Base-by-base conservation (phyloP, 2,888 invertebrate species). In the Pegoplata infirma region DNA sequence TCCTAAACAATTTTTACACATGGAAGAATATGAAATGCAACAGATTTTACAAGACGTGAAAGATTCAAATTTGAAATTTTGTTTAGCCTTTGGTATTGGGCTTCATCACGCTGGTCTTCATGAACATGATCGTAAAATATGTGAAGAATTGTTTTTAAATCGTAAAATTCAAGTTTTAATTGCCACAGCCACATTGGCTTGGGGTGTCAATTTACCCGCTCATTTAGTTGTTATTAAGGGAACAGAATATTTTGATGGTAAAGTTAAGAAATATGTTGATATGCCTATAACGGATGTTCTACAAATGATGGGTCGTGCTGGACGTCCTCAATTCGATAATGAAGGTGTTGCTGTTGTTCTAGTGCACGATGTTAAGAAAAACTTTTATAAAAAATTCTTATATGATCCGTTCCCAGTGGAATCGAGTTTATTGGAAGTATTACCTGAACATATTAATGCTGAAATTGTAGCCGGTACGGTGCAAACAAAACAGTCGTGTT, bases 351-450 rank as follows among this genome's bases (percentile, higher is more conserved):
- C 96, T 0, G 95, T 96, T 5, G 95, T 96, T 1, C 90, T 96
- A 81, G 96, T 99, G 0, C 99, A 99, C 86, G 99, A 99, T 85
- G 93, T 96, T 55, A 99, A 99, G 90, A 99, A 99, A 90, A 96
- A 96, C 88, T 99, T 99, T 91, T 99, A 99, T 91, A 98, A 98
- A 88, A 98, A 98, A 88, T 99, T 99, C 91, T 91, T 99, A 0
- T 99, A 99, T 89, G 98, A 99, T 88, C 99, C 99, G 0, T 99
- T 99, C 90, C 99, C 99, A 0, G 99, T 99, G 0, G 99, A 99
- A 89, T 99, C 99, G 0, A 98, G 96, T 86, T 90, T 99, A 47
- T 90, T 98, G 5, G 93, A 93, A 69, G 98, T 98, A 0, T 88
- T 99, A 66, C 94, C 98, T 0, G 99, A 99, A 90, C 99, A 99